Evolutionary conservation across 1,140 invertebrate genomes (phyloP).

Genomic region (Hyles vespertilio): DNA sequence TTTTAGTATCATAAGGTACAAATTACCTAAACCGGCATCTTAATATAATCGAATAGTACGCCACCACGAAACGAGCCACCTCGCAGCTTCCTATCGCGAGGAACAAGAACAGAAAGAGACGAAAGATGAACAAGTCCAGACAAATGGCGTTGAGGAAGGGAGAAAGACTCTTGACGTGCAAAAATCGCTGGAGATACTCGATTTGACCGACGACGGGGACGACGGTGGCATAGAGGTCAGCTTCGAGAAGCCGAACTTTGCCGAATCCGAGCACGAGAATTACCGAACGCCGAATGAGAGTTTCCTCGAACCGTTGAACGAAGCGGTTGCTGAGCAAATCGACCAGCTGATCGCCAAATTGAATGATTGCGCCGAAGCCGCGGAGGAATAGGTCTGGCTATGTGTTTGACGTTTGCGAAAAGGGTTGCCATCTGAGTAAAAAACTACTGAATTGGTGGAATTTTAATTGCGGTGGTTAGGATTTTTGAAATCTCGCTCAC

Average conservation of each 20-base stretch:
- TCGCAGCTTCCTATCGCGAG: not conserved
- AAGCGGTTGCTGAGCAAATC: constrained; percentile 62
- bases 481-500: not conserved
- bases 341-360: constrained; percentile 61
- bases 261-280: constrained; percentile 45
- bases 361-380: constrained; percentile 39
- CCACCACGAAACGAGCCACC: constrained; percentile 23
- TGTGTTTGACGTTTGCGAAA: not conserved
- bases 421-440: not conserved
- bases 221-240: constrained; percentile 39
- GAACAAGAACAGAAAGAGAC: constrained; percentile 27
- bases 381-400: constrained; percentile 5
- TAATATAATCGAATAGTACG: constrained; percentile 19
- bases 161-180: constrained; percentile 37
- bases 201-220: constrained; percentile 36
- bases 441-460: not conserved
- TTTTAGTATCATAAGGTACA: too few species aligned
- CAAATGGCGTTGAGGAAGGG: constrained; percentile 24
- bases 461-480: not conserved
- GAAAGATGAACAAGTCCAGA: constrained; percentile 42
- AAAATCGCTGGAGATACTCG: constrained; percentile 52
- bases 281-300: constrained; percentile 52
- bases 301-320: constrained; percentile 57
- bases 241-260: constrained; percentile 49
- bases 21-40: too few species aligned